phyloP scores from a whole-genome alignment of 2,888 invertebrate genomes.

The Lithophane socia region DNA sequence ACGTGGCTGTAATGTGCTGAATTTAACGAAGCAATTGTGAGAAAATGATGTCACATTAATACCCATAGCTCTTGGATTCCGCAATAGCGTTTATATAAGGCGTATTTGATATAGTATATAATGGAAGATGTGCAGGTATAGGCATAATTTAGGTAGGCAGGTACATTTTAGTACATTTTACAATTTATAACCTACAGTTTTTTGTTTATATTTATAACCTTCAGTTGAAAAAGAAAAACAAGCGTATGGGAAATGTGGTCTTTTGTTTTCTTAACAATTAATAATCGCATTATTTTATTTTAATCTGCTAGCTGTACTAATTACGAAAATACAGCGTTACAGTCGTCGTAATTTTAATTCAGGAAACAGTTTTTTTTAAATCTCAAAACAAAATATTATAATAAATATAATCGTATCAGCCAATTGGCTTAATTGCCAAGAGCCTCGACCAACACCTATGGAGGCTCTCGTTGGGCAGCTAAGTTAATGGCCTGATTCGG shows the following conservation, averaged over 20 bases:
- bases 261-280: not conserved
- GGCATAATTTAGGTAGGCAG: not conserved
- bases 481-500: no score
- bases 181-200: not conserved
- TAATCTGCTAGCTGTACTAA: not conserved
- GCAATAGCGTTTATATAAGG: slow-evolving; percentile 18
- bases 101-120: not conserved
- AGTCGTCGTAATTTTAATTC: not conserved
- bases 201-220: not conserved
- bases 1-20: slow-evolving; percentile 32
- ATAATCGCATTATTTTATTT: not conserved
- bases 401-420: no score
- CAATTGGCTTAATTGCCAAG: no score
- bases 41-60: slow-evolving; percentile 47
- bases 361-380: not conserved
- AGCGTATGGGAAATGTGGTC: not conserved
- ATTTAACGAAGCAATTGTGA: slow-evolving; percentile 41
- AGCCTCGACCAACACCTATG: no score
- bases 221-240: not conserved
- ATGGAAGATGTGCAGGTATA: not conserved
- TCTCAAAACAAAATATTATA: not conserved
- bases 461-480: no score
- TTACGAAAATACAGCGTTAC: not conserved
- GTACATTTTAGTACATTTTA: not conserved
- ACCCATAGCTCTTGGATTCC: slow-evolving; percentile 16